Evolutionary conservation across 2,888 invertebrate species (phyloP).

Genomic region (Sussaba pulchella): DNA sequence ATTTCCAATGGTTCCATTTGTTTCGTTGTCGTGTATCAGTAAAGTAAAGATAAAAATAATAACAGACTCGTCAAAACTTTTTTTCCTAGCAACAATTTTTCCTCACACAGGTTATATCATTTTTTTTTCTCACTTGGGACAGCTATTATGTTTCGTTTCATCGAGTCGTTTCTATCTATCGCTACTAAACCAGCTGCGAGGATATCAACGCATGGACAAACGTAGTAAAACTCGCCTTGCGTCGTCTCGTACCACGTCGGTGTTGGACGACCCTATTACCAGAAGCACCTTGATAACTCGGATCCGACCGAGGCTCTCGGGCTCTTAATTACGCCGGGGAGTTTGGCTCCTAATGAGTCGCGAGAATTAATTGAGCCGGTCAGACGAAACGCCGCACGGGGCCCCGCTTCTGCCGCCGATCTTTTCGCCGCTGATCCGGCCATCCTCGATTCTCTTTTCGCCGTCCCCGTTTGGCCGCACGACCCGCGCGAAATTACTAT

Average conservation of each 20-base stretch:
- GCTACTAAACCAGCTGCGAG: constrained; percentile 1
- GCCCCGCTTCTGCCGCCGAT: no score
- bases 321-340: constrained; percentile 77
- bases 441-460: constrained; percentile 30
- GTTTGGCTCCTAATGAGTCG: constrained; percentile 78
- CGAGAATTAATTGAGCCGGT: constrained; percentile 79
- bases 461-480: constrained; percentile 31
- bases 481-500: background rate
- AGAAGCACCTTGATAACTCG: constrained; percentile 75
- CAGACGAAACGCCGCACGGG: constrained; percentile 63
- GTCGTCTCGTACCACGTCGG: constrained; percentile 4
- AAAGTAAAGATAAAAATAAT: no score
- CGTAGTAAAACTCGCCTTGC: constrained; percentile 5
- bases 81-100: no score
- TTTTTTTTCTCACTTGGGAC: no score
- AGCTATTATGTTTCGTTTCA: constrained; percentile 55
- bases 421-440: constrained; percentile 28
- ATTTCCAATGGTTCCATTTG: no score
- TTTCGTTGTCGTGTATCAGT: no score
- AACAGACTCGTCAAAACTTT: no score
- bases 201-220: background rate
- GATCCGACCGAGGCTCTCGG: constrained; percentile 72
- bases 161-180: constrained; percentile 40
- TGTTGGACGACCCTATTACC: constrained; percentile 76
- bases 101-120: no score